These are phyloP conservation scores for Ormyrus thymus DNA, from an alignment of 2,888 invertebrate genomes.

Conservation along the genomic window DNA sequence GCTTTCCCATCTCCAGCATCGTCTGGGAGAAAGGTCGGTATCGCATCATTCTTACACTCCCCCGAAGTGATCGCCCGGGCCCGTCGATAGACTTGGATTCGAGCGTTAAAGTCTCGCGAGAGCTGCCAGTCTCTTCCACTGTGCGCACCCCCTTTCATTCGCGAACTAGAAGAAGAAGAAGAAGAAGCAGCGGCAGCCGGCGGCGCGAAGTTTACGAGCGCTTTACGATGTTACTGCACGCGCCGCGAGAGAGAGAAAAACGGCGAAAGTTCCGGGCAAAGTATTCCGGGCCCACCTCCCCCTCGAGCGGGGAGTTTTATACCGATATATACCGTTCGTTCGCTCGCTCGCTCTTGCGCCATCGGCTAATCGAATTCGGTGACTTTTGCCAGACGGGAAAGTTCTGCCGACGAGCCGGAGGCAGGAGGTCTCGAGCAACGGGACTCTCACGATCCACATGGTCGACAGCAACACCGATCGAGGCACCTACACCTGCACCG, in stretches of 20 bases:
- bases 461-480: conserved; percentile 90
- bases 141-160: too few species aligned
- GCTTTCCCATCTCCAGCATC: conserved; percentile 90
- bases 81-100: too few species aligned
- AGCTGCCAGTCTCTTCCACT: too few species aligned
- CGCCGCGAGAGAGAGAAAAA: background rate
- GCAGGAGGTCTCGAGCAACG: conserved; percentile 90
- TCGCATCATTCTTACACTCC: too few species aligned
- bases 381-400: conserved; percentile 81
- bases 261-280: background rate
- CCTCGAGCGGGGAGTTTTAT: background rate
- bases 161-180: too few species aligned
- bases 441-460: conserved; percentile 89
- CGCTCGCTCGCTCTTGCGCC: background rate
- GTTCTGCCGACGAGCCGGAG: conserved; percentile 90
- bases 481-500: conserved; percentile 93
- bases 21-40: conserved; percentile 91
- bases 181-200: too few species aligned
- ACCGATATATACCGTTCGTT: background rate
- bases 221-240: conserved; percentile 38
- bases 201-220: conserved; percentile 4
- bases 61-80: too few species aligned
- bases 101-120: too few species aligned
- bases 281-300: conserved; percentile 3
- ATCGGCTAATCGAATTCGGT: conserved; percentile 40